Conservation (phyloP, 1,140 invertebrate species). For the Aphelenchoides fujianensis region DNA sequence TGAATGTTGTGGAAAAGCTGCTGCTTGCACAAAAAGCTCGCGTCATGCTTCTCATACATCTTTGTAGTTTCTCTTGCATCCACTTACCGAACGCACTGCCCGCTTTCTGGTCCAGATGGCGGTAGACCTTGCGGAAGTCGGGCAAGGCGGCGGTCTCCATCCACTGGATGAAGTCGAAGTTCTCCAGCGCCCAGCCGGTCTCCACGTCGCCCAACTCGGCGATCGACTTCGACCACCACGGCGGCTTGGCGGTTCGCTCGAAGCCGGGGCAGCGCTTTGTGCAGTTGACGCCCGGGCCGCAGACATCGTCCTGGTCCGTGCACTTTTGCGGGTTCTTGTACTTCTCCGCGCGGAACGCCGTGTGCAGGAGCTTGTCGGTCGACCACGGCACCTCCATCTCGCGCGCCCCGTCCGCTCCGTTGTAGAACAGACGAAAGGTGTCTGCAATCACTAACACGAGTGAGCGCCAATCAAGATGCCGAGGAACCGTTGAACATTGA, state of each 20-base stretch:
- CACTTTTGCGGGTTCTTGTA: conserved; percentile 14
- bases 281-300: neutral
- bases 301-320: neutral
- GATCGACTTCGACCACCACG: neutral
- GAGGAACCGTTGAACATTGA: conserved; percentile 74
- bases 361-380: conserved; percentile 73
- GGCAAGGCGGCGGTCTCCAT: conserved; percentile 93
- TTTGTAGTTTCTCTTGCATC: too few species aligned
- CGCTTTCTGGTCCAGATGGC: conserved; percentile 58
- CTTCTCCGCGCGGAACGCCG: neutral
- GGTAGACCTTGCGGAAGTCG: conserved; percentile 87
- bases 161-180: conserved; percentile 96
- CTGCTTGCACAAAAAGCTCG: too few species aligned
- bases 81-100: conserved; percentile 2
- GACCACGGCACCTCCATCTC: conserved; percentile 21
- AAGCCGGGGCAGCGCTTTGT: conserved; percentile 22
- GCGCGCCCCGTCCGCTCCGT: neutral
- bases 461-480: too few species aligned
- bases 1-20: too few species aligned
- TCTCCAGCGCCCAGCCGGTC: conserved; percentile 63
- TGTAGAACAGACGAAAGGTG: neutral
- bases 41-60: too few species aligned
- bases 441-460: neutral
- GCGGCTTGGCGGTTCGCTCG: conserved; percentile 7
- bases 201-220: conserved; percentile 11